Base-by-base conservation (phyloP, 2,113 vertebrate species). In the Hipposideros armiger region DNA sequence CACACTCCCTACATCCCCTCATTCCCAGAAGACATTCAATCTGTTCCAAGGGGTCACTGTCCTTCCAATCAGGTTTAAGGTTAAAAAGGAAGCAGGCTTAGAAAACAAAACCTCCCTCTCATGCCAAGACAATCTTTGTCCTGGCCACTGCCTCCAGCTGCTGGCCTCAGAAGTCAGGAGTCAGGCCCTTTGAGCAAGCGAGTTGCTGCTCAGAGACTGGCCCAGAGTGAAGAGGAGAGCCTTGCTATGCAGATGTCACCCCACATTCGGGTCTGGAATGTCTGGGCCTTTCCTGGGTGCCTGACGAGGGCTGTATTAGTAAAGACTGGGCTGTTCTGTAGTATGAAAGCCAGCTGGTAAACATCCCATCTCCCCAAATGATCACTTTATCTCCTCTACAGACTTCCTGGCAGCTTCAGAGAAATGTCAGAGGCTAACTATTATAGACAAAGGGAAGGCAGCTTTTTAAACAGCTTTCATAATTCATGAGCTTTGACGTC, bases 331-430 rank as follows among this genome's bases (percentile, higher is more conserved):
- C 47, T 83, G 20, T 40, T 42, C 58, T 58, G 32, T 1, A 69
- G 64, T 3, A 42, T 60, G 72, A 81, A 88, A 81, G 83, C 66
- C 92, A 58, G 58, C 91, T 97, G 78, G 64, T 84, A 81, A 94
- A 52, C 42, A 42, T 84, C 91, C 90, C 47, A 11, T 54, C 93
- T 15, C 32, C 92, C 67, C 67, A 47, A 47, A 45, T 91, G 70
- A 96, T 67, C 88, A 87, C 69, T 50, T 86, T 87, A 88, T 78
- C 69, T 82, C 82, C 60, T n/a, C 24, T 54, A 26, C 62, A 83
- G 82, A 77, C 83, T 50, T 89, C 91, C 82, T 14, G 67, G 94
- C 92, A 89, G 87, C 62, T 64, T 54, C 62, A 14, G 67, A 74
- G 83, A 86, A 56, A 45, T 17, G 84, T 84, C 93, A 76, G 66